Base-by-base conservation (phyloP, 2,888 invertebrate species). In the Disparrhopalites patrizii region DNA sequence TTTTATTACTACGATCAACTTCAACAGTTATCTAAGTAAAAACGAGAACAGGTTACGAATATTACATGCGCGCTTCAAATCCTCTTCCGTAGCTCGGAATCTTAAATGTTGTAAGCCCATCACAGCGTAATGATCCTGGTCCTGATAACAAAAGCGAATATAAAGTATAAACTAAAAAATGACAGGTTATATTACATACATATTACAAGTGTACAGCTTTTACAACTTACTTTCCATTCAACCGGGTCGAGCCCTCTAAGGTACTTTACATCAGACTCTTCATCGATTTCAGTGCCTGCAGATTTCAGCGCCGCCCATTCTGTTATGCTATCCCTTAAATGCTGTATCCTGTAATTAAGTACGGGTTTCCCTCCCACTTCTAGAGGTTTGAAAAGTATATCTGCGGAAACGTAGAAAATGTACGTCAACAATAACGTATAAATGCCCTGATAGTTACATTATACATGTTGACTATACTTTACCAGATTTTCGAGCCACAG, bases 101-200 rank as follows among this genome's bases (percentile, higher is more conserved):
- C 99, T 85, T 58, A 89, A 80, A 69, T 87, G 86, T 75, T 87
- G 87, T 76, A 99, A 84, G 58, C 99, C 98, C 68, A 99, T 82
- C 18, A 99, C 95, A 38, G 89, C 90, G 80, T 98, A 98, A 80
- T 98, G 98, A 80, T 98, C 98, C 81, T 98, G 97, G 76, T 91
- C 87, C 83, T 84, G 77, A 31, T 77, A 43, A 10, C n/a, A 18
- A 57, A 15, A 36, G 57, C 25, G 15, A 30, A 27, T 71, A 55
- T 57, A 2, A 40, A 40, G 15, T 51, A 55, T 23, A 54, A 20
- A 28, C 23, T 31, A 36, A 15, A n/a, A 40, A 27, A 15, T 33
- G 10, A 31, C 30, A 28, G 23, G 31, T 27, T 20, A 23, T n/a
- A 18, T 36, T 7, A 31, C 40, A 33, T 30, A 15, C 20, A 8